Evolutionary conservation across 1,140 invertebrate genomes (phyloP).

Genomic region (Metaphire vulgaris): DNA sequence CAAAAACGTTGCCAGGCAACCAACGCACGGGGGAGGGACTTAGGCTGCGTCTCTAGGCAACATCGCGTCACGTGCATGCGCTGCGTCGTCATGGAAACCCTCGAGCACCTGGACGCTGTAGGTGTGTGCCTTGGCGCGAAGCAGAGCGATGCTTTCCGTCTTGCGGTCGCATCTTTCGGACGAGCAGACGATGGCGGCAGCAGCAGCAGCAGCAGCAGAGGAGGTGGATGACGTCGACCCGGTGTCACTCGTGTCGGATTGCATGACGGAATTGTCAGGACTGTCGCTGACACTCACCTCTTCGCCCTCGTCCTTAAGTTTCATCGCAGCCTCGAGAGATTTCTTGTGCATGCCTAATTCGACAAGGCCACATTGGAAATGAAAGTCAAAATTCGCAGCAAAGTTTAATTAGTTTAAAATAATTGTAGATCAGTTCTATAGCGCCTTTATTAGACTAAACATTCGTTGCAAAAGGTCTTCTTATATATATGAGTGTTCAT

Average conservation of each 20-base stretch:
- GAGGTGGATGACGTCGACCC: too few relatives aligned
- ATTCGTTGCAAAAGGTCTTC: too few relatives aligned
- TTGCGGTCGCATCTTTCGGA: slow-evolving; percentile 40
- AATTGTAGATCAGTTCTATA: slow-evolving; percentile 29
- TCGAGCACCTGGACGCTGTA: slow-evolving; percentile 66
- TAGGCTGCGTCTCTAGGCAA: too few relatives aligned
- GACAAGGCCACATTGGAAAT: too few relatives aligned
- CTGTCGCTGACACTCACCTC: slow-evolving; percentile 35
- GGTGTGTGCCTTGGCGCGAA: slow-evolving; percentile 83
- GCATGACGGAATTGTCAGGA: not conserved
- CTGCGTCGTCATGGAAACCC: not conserved
- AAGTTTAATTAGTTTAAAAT: slow-evolving; percentile 31
- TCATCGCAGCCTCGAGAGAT: slow-evolving; percentile 85
- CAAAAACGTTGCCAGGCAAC: too few relatives aligned
- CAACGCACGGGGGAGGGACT: too few relatives aligned
- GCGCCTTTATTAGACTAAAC: slow-evolving; percentile 18
- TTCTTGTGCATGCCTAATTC: slow-evolving; percentile 88
- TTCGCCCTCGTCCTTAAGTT: slow-evolving; percentile 63
- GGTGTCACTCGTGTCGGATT: not conserved
- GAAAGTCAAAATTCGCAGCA: too few relatives aligned
- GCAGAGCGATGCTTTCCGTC: slow-evolving; percentile 69
- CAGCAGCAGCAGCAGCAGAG: not conserved
- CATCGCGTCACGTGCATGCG: too few relatives aligned
- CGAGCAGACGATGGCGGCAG: not conserved
- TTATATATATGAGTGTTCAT: too few relatives aligned